These are phyloP conservation scores for Neostethus bicornis DNA, from an alignment of 2,797 vertebrate genomes.

Conservation along the genomic window DNA sequence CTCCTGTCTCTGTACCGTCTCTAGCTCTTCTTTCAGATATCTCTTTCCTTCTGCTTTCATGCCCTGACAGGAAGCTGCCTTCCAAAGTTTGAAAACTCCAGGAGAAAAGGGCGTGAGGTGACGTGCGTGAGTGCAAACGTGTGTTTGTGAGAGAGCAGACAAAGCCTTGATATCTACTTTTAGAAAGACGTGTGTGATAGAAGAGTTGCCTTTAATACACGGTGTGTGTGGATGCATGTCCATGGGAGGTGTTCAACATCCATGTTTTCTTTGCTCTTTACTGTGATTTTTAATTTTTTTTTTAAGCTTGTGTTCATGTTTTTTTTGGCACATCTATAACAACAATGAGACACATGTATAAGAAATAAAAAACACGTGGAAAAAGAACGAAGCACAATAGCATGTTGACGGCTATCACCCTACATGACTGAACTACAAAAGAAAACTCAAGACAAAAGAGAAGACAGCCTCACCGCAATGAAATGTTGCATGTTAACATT, in stretches of 20 bases:
- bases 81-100: conserved; percentile 59
- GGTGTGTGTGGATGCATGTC: neutral
- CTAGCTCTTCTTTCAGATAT: conserved; percentile 45
- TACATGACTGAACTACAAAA: neutral
- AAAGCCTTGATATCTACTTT: conserved; percentile 36
- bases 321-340: conserved; percentile 8
- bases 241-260: conserved; percentile 18
- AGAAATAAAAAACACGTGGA: conserved; percentile 3
- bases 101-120: conserved; percentile 38
- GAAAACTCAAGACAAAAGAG: neutral
- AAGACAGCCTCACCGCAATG: no score
- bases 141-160: conserved; percentile 17
- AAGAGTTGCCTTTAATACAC: conserved; percentile 24
- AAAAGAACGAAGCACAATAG: neutral
- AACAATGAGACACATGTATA: neutral
- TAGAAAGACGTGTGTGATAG: conserved; percentile 28
- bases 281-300: no score
- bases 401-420: conserved; percentile 16
- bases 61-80: conserved; percentile 59
- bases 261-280: no score
- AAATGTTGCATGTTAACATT: neutral
- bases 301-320: neutral
- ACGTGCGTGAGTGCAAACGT: conserved; percentile 13
- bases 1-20: conserved; percentile 39
- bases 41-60: conserved; percentile 48